Evolutionary conservation across 2,888 invertebrate genomes (phyloP), one percentile per base, ranked within the genome.

Genomic region (Calameuta filiformis): DNA sequence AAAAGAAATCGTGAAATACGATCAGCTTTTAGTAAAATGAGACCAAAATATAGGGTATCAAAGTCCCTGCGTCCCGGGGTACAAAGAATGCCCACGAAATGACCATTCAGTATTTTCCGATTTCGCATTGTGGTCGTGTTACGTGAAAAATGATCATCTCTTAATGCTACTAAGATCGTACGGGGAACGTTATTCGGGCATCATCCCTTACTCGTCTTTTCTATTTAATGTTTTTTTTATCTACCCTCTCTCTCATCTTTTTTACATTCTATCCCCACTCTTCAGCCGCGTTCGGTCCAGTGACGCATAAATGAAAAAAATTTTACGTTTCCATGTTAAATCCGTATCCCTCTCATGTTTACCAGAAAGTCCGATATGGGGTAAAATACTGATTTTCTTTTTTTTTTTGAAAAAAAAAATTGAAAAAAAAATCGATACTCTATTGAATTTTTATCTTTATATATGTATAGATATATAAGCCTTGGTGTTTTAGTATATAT

Each of bases 11-110:
- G 83, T 90, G 90, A 90, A 90, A 90, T 89, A 90, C 86, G 90
- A 90, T 90, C 90, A 85, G 89, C 89, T 90, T 90, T 90, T 90
- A 90, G 90, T 90, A 89, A 90, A 90, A 90, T 87, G 89, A 90
- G 88, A 89, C 87, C 84, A 87, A 90, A 90, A 90, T 89, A 87
- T 87, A 87, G 86, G 86, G 86, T 88, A 88, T 88, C 85, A 84
- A 79, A 82, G 80, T 83, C 75, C 75, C 79, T 76, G 77, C 34
- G 34, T 35, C 33, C 76, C 73, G 76, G 35, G 56, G 23, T 79
- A 86, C 83, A 84, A 85, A 82, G 73, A 83, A 84, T 80, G 80
- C 77, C 86, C 84, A 83, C 87, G 85, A 88, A 89, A 88, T 88
- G 89, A 89, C 89, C 88, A 87, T 86, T 84, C 83, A 77, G 77